Conservation (phyloP, 2,113 vertebrate species). For the Nothoprocta pentlandii region DNA sequence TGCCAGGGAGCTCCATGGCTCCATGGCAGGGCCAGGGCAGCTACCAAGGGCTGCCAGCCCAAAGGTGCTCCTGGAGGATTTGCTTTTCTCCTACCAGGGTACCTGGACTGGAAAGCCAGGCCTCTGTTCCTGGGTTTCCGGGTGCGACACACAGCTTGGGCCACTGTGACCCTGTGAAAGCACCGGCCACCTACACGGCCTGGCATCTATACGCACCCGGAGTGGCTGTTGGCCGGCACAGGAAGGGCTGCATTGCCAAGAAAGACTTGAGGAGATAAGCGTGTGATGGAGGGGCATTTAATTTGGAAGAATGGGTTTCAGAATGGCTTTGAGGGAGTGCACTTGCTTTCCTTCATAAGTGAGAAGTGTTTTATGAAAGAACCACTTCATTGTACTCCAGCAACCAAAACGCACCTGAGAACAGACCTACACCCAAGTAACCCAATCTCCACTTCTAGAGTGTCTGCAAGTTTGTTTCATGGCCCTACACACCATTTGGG, state of each 20-base stretch:
- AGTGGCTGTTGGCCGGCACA: fast-evolving
- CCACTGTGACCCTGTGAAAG: background rate
- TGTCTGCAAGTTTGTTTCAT: background rate
- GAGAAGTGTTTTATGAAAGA: background rate
- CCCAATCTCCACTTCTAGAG: background rate
- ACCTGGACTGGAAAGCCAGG: background rate
- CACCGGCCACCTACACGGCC: background rate
- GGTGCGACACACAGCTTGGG: fast-evolving
- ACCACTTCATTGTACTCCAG: background rate
- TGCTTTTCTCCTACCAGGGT: background rate
- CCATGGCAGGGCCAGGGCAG: background rate
- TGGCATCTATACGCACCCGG: background rate
- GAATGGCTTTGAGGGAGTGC: background rate
- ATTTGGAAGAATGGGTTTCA: background rate
- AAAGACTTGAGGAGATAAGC: background rate
- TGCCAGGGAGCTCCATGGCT: background rate
- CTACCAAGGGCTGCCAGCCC: background rate
- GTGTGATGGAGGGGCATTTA: background rate
- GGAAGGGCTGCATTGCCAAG: background rate
- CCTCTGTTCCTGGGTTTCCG: background rate
- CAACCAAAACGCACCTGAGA: background rate
- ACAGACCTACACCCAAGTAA: background rate
- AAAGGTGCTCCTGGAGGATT: background rate
- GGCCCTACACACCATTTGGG: background rate
- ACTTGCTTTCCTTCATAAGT: background rate